These are phyloP conservation scores for Sternotherus odoratus DNA, from an alignment of 2,797 vertebrate species.

Conservation along the genomic window DNA sequence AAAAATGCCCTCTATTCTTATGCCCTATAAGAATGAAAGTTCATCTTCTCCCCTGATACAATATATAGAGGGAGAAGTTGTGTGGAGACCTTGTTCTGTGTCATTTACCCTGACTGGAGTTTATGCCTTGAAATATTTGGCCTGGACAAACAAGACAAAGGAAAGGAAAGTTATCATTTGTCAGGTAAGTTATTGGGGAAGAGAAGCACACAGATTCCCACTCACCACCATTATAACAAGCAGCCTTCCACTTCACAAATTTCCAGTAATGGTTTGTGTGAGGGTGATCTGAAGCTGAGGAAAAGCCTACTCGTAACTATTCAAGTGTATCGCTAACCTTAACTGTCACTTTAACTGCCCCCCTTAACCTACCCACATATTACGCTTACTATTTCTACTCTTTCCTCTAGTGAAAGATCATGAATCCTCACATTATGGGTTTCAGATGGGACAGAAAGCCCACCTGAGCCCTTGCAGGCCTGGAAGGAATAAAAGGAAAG, in stretches of 20 bases:
- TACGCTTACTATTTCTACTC: not conserved
- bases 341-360: not conserved
- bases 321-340: not conserved
- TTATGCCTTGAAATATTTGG: not conserved
- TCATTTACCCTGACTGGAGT: conserved; percentile 20
- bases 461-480: not conserved
- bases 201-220: not conserved
- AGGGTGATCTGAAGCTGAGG: not conserved
- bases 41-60: conserved; percentile 25
- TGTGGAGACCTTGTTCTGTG: not conserved
- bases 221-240: not conserved
- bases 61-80: not conserved
- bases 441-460: not conserved
- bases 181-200: not conserved
- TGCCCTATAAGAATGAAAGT: not conserved
- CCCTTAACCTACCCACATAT: not conserved
- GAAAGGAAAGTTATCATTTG: not conserved
- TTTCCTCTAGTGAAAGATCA: not conserved
- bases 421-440: not conserved
- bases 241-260: not conserved
- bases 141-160: not conserved
- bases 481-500: not conserved
- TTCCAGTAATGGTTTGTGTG: not conserved
- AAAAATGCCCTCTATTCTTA: not conserved
- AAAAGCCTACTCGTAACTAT: not conserved